Evolutionary conservation across 2,888 invertebrate species (phyloP).

Genomic region (Rhagonycha fulva): DNA sequence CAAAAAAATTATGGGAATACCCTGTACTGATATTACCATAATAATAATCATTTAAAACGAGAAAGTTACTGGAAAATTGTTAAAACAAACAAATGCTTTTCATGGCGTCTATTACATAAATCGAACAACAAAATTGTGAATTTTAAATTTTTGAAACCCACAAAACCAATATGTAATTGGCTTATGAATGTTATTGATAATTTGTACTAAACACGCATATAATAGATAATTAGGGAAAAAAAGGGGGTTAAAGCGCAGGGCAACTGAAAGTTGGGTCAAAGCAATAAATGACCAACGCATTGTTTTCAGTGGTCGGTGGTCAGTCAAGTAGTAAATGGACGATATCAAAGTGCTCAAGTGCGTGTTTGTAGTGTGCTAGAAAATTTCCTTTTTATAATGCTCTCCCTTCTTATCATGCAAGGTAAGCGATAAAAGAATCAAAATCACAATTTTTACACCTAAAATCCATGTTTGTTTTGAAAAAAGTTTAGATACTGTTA

Average conservation of each 20-base stretch:
- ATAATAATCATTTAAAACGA: not conserved
- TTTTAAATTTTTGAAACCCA: not conserved
- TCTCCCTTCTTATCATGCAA: not conserved
- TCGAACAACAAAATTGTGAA: not conserved
- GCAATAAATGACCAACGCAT: conserved; percentile 7
- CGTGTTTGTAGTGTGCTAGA: not conserved
- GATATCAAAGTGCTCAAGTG: not conserved
- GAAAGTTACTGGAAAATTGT: not conserved
- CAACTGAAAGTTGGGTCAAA: conserved; percentile 27
- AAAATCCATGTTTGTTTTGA: not conserved
- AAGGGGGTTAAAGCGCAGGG: conserved; percentile 28
- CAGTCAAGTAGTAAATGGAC: conserved; percentile 6
- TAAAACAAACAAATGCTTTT: not conserved
- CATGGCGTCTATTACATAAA: not conserved
- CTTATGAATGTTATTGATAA: conserved; percentile 12
- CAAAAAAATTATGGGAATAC: too few species aligned
- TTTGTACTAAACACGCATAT: conserved; percentile 9
- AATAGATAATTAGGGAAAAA: conserved; percentile 17
- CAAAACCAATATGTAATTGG: not conserved
- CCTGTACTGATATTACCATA: not conserved
- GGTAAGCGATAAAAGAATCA: not conserved
- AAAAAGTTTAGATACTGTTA: not conserved
- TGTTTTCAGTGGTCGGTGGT: conserved; percentile 15
- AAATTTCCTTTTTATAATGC: not conserved
- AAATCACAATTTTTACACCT: not conserved